phyloP scores from a whole-genome alignment of 2,888 invertebrate species.

The Neoscelio sp. region DNA sequence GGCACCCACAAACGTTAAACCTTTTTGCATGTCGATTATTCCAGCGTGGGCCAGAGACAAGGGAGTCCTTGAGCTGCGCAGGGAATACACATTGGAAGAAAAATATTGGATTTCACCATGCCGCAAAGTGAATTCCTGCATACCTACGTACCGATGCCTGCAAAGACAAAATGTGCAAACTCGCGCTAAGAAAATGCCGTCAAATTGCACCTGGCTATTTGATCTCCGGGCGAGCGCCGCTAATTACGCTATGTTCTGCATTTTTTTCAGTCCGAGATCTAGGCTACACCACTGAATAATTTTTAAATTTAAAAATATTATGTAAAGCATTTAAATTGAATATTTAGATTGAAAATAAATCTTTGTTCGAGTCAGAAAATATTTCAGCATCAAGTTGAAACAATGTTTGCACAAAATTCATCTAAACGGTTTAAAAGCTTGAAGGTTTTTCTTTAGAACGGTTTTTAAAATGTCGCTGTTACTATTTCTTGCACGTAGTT shows the following conservation, averaged over 20 bases:
- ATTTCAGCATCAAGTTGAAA: no score
- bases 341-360: no score
- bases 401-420: no score
- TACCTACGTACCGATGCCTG: conserved; percentile 15
- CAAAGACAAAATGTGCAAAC: conserved; percentile 11
- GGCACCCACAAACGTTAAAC: conserved; percentile 66
- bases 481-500: no score
- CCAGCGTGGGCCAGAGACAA: conserved; percentile 59
- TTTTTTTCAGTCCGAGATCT: no score
- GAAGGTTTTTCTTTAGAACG: no score
- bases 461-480: no score
- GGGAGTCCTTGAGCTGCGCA: conserved; percentile 55
- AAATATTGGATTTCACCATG: conserved; percentile 59
- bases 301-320: no score
- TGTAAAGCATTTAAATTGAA: no score
- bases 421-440: no score
- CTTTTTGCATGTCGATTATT: conserved; percentile 68
- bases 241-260: conserved; percentile 45
- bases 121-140: conserved; percentile 55
- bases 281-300: no score
- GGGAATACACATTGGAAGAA: conserved; percentile 43
- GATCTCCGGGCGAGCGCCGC: conserved; percentile 3
- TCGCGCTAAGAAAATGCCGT: conserved; percentile 14
- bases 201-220: conserved; percentile 26
- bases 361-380: no score